A percentile compares a stretch with the other conserved stretches of the same genome.
These are phyloP conservation scores for Felis chaus DNA, from an alignment of 2,113 vertebrate species.

Conservation along the genomic window DNA sequence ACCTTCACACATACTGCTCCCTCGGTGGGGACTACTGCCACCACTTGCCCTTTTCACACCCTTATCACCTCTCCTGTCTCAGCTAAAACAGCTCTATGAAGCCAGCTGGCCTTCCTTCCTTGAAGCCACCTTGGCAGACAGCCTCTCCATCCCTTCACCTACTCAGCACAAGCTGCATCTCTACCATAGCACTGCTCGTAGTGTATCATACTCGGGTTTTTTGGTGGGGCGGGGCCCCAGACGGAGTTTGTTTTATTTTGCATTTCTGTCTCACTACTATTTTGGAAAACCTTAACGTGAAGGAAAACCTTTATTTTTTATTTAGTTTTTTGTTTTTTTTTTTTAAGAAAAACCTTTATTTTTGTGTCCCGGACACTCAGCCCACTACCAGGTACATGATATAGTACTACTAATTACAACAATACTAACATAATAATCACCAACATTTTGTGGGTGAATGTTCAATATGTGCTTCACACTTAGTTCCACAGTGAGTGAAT, in stretches of 20 bases:
- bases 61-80: not conserved
- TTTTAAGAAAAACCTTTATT: not conserved
- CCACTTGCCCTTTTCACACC: not conserved
- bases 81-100: not conserved
- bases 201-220: not conserved
- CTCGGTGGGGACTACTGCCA: not conserved
- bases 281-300: slow-evolving; percentile 14
- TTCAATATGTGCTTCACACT: not conserved
- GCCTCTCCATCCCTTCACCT: not conserved
- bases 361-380: not conserved
- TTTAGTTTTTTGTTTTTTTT: no score
- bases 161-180: not conserved
- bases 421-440: not conserved
- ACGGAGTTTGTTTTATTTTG: not conserved
- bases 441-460: slow-evolving; percentile 10
- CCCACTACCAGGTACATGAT: not conserved
- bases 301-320: slow-evolving; percentile 37
- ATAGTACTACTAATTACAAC: not conserved
- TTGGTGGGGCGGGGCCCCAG: not conserved
- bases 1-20: not conserved
- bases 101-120: not conserved
- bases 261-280: not conserved
- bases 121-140: not conserved
- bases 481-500: not conserved
- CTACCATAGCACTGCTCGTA: not conserved